Conservation (phyloP, 1,140 invertebrate species). For the Drosophila rufa region DNA sequence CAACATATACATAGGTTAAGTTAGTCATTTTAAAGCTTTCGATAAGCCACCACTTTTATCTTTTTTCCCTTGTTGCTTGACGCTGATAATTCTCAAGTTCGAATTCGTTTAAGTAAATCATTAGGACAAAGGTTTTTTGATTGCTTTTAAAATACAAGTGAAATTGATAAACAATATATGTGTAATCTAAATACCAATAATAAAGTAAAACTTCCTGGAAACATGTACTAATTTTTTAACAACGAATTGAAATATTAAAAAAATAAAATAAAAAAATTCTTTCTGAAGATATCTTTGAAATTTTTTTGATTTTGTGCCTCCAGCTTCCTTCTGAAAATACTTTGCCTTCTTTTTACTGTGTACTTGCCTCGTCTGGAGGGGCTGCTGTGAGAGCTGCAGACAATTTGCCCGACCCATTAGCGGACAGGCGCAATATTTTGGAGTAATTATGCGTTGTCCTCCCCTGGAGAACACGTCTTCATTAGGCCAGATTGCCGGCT, state of each 20-base stretch:
- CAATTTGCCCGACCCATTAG: slow-evolving; percentile 70
- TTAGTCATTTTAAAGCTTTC: no score
- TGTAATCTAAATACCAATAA: not conserved
- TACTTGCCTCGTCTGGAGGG: not conserved
- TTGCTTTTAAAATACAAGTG: no score
- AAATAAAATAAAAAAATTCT: not conserved
- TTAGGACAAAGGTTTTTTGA: no score
- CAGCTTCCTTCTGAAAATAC: not conserved
- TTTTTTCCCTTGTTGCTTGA: no score
- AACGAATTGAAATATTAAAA: no score
- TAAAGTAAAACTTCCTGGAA: not conserved
- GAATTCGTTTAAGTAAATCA: no score
- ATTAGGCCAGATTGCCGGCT: slow-evolving; percentile 52
- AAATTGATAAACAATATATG: no score
- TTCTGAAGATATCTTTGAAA: not conserved
- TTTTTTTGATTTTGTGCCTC: not conserved
- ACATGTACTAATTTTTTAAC: not conserved
- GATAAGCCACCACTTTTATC: no score
- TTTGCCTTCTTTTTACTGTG: not conserved
- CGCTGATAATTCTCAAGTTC: no score
- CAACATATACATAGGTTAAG: no score
- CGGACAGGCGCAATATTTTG: slow-evolving; percentile 66
- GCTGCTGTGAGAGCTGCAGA: not conserved
- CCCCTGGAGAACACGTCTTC: slow-evolving; percentile 57
- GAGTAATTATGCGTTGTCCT: slow-evolving; percentile 62